phyloP scores from a whole-genome alignment of 2,888 invertebrate genomes.

The Sesamia inferens region DNA sequence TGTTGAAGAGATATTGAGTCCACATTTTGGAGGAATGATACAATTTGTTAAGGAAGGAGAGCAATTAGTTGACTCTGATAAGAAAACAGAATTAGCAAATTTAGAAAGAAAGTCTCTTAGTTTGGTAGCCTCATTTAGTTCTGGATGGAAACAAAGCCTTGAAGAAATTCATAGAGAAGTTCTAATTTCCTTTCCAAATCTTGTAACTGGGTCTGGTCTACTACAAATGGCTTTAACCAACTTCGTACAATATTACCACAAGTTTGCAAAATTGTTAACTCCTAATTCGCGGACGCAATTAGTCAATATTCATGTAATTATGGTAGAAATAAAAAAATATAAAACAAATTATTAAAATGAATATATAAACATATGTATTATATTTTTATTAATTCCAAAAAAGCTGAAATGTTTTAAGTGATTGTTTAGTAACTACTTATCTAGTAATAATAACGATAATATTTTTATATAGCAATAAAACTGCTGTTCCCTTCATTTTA shows the following conservation, averaged over 20 bases:
- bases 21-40: constrained; percentile 99
- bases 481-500: neutral
- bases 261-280: constrained; percentile 98
- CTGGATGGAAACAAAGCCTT: constrained; percentile 98
- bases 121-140: constrained; percentile 96
- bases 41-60: constrained; percentile 99
- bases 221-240: constrained; percentile 98
- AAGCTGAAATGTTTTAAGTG: neutral
- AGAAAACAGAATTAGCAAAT: constrained; percentile 92
- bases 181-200: constrained; percentile 97
- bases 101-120: constrained; percentile 95
- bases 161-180: constrained; percentile 98
- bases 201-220: constrained; percentile 98
- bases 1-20: constrained; percentile 98
- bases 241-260: constrained; percentile 99
- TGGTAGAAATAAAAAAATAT: constrained; percentile 99
- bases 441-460: neutral
- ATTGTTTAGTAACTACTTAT: neutral
- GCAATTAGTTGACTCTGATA: constrained; percentile 94
- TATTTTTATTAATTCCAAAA: neutral
- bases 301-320: constrained; percentile 99
- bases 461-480: neutral
- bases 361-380: neutral
- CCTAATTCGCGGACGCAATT: constrained; percentile 96
- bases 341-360: constrained; percentile 96